Evolutionary conservation across 2,888 invertebrate genomes (phyloP).

Genomic region (Liopterus haemorrhoidalis): DNA sequence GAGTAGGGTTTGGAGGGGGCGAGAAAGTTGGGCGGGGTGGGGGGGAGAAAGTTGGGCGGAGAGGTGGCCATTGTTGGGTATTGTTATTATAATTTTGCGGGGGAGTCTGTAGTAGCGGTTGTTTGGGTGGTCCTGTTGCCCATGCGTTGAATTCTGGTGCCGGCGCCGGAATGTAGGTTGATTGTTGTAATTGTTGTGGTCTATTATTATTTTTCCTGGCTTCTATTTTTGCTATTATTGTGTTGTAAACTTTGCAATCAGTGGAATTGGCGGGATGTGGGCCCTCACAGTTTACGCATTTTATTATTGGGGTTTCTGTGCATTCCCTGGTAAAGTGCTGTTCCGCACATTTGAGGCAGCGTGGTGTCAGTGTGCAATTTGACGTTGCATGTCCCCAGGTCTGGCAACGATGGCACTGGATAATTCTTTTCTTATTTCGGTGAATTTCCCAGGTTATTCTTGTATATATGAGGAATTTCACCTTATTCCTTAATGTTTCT

Average conservation of each 20-base stretch:
- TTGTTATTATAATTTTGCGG: no score
- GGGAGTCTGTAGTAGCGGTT: not conserved
- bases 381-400: constrained; percentile 31
- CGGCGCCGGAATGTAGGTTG: no score
- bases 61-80: not conserved
- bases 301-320: constrained; percentile 23
- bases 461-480: no score
- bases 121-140: not conserved
- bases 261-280: constrained; percentile 32
- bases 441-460: constrained; percentile 27
- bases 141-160: constrained; percentile 2
- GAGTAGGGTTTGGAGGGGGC: no score
- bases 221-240: constrained; percentile 14
- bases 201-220: no score
- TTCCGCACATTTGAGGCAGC: constrained; percentile 30
- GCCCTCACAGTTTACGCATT: constrained; percentile 29
- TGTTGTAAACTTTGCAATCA: constrained; percentile 23
- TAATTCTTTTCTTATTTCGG: constrained; percentile 25
- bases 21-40: no score
- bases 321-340: constrained; percentile 30
- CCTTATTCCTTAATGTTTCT: not conserved
- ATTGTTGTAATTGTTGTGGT: no score
- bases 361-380: constrained; percentile 29
- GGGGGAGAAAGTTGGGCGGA: no score
- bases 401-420: constrained; percentile 32